Conservation (phyloP, 2,113 vertebrate species). For the Calypte anna region DNA sequence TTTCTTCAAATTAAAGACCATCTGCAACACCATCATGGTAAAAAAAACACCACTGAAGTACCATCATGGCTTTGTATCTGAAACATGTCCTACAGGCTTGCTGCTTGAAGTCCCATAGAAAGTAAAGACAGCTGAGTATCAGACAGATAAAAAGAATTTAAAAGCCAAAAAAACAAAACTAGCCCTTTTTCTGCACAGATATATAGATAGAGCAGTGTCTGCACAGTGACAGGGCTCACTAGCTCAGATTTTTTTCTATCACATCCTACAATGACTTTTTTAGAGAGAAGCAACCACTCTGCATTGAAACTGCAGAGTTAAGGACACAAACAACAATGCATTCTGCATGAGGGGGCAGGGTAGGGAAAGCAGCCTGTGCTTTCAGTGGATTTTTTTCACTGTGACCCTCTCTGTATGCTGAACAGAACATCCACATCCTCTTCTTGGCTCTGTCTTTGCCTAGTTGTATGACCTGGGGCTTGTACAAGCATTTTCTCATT, state of each 20-base stretch:
- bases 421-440: background rate
- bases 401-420: background rate
- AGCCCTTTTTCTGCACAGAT: background rate
- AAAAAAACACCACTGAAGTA: too few relatives aligned
- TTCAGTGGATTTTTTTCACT: background rate
- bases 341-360: background rate
- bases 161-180: background rate
- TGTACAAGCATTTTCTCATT: background rate
- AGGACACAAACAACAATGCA: background rate
- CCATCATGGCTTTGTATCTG: background rate
- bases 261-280: background rate
- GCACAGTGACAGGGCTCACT: background rate
- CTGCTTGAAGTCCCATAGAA: background rate
- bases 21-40: background rate
- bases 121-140: background rate
- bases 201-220: accelerated
- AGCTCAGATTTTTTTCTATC: background rate
- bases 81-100: background rate
- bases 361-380: background rate
- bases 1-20: background rate
- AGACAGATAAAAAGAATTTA: background rate
- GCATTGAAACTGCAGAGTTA: background rate
- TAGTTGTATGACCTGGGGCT: background rate
- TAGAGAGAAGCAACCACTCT: background rate
- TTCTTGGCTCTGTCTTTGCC: background rate